Evolutionary conservation across 2,888 invertebrate species (phyloP), one percentile per base, ranked within the genome.

Genomic region (Hyles lineata): DNA sequence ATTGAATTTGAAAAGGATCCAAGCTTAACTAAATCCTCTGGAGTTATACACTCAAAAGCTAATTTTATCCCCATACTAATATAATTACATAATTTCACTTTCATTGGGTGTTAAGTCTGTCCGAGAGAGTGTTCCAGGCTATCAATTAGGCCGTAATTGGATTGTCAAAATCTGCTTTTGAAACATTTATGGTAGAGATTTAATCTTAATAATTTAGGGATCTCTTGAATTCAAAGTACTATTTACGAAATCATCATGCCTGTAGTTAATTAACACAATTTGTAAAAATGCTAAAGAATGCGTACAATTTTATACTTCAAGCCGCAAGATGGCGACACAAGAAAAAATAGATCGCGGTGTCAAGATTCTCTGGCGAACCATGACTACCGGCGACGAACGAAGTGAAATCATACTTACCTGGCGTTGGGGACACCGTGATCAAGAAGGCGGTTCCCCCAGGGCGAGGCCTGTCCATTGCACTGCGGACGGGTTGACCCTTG

Each of bases 381-480:
- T 43, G 35, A 63, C 35, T 63, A 35, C 63, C 3, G 11, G 3
- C 5, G 17, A 8, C 21, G 21, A 11, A 63, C 21, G n/a, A 15
- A 2, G 35, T n/a, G 63, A 15, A 63, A 15, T 63, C 63, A 63
- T 63, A 63, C 63, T 63, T 63, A 63, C 63, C 63, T 63, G 63
- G 63, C 63, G 63, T 63, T 43, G 63, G 63, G 63, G 63, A 63
- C 63, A 63, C 63, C 63, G 63, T 63, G 63, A 63, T 63, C 63
- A 63, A 63, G 35, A 43, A 63, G 63, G 63, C 63, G 63, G 63
- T 63, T 63, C 63, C 63, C 63, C 43, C 63, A 63, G 63, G 63
- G 63, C 43, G 63, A 63, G 63, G 63, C 63, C 63, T 63, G 63
- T 63, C 63, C 63, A 63, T 63, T 63, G 63, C 63, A 63, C 63